Evolutionary conservation across 2,797 vertebrate genomes (phyloP).

Genomic region (Triplophysa bombifrons): DNA sequence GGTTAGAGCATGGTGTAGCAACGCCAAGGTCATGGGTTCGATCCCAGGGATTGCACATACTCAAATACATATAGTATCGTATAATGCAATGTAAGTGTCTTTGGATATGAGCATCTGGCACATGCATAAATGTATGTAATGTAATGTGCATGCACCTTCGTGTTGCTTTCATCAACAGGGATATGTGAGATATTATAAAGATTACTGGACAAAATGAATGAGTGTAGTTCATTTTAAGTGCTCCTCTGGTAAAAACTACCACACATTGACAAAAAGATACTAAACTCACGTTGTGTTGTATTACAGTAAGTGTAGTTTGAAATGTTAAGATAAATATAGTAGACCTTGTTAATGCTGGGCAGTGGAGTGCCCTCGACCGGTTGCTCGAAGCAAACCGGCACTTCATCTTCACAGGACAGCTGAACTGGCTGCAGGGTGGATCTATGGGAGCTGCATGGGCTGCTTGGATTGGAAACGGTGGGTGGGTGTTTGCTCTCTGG

Average conservation of each 20-base stretch:
- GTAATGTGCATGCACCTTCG: neutral
- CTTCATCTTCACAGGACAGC: conserved; percentile 71
- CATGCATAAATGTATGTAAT: too few species aligned
- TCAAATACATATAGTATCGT: too few species aligned
- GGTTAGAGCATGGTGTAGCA: too few species aligned
- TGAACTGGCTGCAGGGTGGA: conserved; percentile 53
- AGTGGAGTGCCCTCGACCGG: conserved; percentile 71
- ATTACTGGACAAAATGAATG: neutral
- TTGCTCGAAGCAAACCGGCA: conserved; percentile 69
- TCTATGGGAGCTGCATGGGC: conserved; percentile 48
- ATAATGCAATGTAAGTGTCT: too few species aligned
- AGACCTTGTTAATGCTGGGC: conserved; percentile 78
- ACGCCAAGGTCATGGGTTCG: too few species aligned
- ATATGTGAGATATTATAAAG: neutral
- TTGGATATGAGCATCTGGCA: too few species aligned
- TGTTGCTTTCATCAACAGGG: conserved; percentile 29
- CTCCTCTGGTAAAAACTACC: neutral
- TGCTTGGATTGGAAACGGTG: conserved; percentile 54
- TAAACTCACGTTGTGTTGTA: too few species aligned
- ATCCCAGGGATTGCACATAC: too few species aligned
- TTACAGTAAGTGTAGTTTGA: neutral
- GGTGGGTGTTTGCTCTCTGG: conserved; percentile 71
- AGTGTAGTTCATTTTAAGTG: neutral
- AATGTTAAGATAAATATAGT: neutral
- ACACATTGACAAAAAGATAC: neutral